Percentiles rank a stretch among this genome's conserved stretches.
phyloP scores from a whole-genome alignment of 2,797 vertebrate genomes.

The Cichlasoma orientale region DNA sequence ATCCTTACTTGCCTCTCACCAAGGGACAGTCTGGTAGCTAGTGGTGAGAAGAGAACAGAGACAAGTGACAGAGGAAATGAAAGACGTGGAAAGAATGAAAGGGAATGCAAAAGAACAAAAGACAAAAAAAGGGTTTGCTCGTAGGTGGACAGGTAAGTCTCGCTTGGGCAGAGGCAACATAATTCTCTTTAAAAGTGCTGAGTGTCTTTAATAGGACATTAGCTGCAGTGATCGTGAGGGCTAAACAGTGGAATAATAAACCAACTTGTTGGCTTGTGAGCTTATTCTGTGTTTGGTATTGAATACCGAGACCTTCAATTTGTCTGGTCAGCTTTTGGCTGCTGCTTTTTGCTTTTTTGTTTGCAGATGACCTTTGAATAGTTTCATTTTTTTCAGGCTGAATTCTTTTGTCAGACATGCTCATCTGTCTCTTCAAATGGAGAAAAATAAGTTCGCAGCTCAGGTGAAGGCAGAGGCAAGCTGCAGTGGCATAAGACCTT shows the following conservation, averaged over 20 bases:
- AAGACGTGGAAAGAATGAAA: slow-evolving; percentile 58
- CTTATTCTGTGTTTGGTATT: slow-evolving; percentile 19
- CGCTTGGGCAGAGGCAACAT: background rate
- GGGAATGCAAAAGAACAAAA: slow-evolving; percentile 62
- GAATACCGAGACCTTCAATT: slow-evolving; percentile 27
- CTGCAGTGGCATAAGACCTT: slow-evolving; percentile 33
- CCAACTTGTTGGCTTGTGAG: slow-evolving; percentile 36
- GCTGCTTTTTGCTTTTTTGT: background rate
- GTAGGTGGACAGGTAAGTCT: slow-evolving; percentile 64
- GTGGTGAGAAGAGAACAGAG: slow-evolving; percentile 35
- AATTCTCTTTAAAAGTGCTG: slow-evolving; percentile 21
- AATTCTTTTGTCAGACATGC: slow-evolving; percentile 17
- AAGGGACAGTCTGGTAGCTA: slow-evolving; percentile 60
- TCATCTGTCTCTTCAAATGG: slow-evolving; percentile 17
- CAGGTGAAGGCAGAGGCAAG: slow-evolving; percentile 26
- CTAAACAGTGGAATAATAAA: slow-evolving; percentile 41
- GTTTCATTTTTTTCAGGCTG: slow-evolving; percentile 26
- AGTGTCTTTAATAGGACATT: slow-evolving; percentile 31
- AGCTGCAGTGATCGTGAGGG: slow-evolving; percentile 17
- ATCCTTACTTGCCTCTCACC: slow-evolving; percentile 55
- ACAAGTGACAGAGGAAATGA: slow-evolving; percentile 46
- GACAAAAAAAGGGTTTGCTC: slow-evolving; percentile 50
- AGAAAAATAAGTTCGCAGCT: slow-evolving; percentile 23
- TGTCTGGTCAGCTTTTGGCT: slow-evolving; percentile 15
- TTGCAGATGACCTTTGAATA: slow-evolving; percentile 39